Conservation (phyloP, 2,113 vertebrate species). For the Gopherus flavomarginatus region DNA sequence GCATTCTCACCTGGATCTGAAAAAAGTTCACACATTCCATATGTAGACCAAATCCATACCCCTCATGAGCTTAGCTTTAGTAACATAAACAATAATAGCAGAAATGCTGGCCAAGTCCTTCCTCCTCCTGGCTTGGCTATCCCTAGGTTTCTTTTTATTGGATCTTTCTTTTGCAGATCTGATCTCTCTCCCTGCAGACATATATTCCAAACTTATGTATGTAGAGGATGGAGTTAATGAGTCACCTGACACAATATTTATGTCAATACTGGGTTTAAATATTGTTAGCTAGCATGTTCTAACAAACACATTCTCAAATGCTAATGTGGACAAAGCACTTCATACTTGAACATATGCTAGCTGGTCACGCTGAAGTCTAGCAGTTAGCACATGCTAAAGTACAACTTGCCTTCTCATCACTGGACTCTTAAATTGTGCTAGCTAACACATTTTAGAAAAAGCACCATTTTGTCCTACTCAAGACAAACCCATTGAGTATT, state of each 20-base stretch:
- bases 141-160: background rate
- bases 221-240: background rate
- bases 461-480: background rate
- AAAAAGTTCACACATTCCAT: background rate
- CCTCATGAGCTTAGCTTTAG: background rate
- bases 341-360: background rate
- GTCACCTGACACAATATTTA: background rate
- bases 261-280: background rate
- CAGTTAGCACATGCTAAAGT: background rate
- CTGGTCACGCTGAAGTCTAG: background rate
- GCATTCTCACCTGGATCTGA: conserved; percentile 9
- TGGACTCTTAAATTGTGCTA: background rate
- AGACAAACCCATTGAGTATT: background rate
- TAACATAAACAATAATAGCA: background rate
- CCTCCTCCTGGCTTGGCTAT: background rate
- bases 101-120: accelerated
- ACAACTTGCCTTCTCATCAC: background rate
- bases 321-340: background rate
- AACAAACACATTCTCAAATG: background rate
- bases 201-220: background rate
- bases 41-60: conserved; percentile 22
- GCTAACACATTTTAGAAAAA: background rate
- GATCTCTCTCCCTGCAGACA: background rate
- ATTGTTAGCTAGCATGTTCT: background rate
- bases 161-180: background rate